Evolutionary conservation across 2,888 invertebrate species (phyloP), one percentile per base, ranked within the genome.

Genomic region (Odontocolon sp.): DNA sequence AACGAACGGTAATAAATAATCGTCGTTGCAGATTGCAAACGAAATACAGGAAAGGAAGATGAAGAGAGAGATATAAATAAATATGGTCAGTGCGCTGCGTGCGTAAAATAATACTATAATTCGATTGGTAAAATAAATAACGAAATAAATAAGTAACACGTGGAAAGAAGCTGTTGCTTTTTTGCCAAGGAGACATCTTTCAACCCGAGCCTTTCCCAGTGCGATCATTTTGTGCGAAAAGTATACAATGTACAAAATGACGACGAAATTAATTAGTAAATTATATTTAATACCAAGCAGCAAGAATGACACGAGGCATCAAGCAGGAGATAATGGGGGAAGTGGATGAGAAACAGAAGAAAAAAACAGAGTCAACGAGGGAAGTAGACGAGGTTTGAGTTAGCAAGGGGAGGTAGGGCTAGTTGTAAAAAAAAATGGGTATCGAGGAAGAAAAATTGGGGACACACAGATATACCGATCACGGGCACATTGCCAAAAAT

Each of bases 401-500:
- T n/a, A n/a, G n/a, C n/a, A n/a, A n/a, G n/a, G n/a, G n/a, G n/a
- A n/a, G n/a, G n/a, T n/a, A 45, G 18, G 21, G 45, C 21, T 45
- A 45, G 16, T 18, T 45, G 18, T 45, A 8, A 63, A 56, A 75
- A 64, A 74, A 61, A 52, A 56, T 69, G 21, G 54, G 26, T 57
- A 36, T 42, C 18, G 33, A 33, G 56, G 47, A 26, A 45, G 40
- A 54, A 57, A 77, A 77, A 73, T 70, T 36, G 52, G 66, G 71
- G 54, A 31, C 72, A 76, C 72, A 72, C 78, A n/a, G n/a, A 86
- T 81, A 85, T 84, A 86, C 79, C 79, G 83, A 85, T 85, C 79
- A 87, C 82, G 84, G 86, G 84, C 86, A 84, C 85, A 86, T 86
- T 71, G 84, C 83, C 85, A 87, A 85, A 73, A 54, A 70, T 63